Conservation (phyloP, 2,797 vertebrate species). For the Scarus forsteni region DNA sequence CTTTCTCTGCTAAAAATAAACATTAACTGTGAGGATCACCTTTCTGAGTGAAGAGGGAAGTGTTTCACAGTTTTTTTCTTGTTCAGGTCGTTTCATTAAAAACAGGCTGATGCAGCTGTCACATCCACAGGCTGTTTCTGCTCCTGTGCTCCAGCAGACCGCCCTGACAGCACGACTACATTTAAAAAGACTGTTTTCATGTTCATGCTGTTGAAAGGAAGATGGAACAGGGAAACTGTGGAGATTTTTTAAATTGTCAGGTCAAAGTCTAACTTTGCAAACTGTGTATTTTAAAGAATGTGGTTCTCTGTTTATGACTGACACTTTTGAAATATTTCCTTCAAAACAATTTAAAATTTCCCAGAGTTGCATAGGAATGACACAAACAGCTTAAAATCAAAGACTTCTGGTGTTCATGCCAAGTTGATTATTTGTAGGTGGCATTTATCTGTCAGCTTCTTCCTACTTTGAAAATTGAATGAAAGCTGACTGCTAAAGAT, state of each 20-base stretch:
- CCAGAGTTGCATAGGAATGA: too few relatives aligned
- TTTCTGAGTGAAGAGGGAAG: neutral
- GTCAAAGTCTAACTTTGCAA: conserved; percentile 27
- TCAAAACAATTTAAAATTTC: conserved; percentile 16
- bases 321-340: conserved; percentile 51
- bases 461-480: too few relatives aligned
- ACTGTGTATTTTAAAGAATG: conserved; percentile 48
- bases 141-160: conserved; percentile 13
- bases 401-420: too few relatives aligned
- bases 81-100: conserved; percentile 56
- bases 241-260: conserved; percentile 20
- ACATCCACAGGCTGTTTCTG: conserved; percentile 48
- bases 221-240: neutral
- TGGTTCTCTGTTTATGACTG: conserved; percentile 23
- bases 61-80: conserved; percentile 14
- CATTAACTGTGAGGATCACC: conserved; percentile 1
- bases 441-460: too few relatives aligned
- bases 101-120: conserved; percentile 54
- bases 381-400: too few relatives aligned
- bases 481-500: too few relatives aligned
- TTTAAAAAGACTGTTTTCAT: conserved; percentile 32
- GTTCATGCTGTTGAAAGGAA: conserved; percentile 22
- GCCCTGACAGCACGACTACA: conserved; percentile 34
- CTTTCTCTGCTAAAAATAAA: conserved; percentile 22
- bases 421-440: too few relatives aligned